Percentiles rank a stretch among this genome's conserved stretches.
Evolutionary conservation across 2,888 invertebrate species (phyloP).

Genomic region (Napeogenes inachia): DNA sequence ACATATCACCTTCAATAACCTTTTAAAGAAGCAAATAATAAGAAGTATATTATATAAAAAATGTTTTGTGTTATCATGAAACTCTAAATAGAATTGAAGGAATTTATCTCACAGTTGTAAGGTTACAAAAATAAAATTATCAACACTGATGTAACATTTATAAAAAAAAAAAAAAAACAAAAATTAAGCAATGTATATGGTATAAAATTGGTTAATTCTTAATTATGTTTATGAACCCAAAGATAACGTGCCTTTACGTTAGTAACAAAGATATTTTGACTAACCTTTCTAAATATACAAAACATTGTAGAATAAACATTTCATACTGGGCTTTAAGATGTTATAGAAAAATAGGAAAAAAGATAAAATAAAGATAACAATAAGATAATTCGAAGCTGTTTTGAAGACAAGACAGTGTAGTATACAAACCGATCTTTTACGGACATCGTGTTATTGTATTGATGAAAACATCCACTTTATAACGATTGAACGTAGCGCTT

Average conservation of each 20-base stretch:
- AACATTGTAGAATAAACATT: slow-evolving; percentile 50
- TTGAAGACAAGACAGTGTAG: slow-evolving; percentile 33
- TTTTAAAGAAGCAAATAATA: not conserved
- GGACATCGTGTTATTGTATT: slow-evolving; percentile 40
- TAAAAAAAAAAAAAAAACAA: not conserved
- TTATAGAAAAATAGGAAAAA: slow-evolving; percentile 51
- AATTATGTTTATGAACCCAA: too few relatives aligned
- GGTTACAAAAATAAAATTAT: slow-evolving; percentile 49
- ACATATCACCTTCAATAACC: not conserved
- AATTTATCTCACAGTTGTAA: slow-evolving; percentile 28
- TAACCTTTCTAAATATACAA: slow-evolving; percentile 66
- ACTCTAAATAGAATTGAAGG: slow-evolving; percentile 6
- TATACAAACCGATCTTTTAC: slow-evolving; percentile 35
- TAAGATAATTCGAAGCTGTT: slow-evolving; percentile 58
- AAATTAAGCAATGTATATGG: not conserved
- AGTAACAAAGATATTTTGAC: slow-evolving; percentile 35
- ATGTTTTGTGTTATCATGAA: slow-evolving; percentile 5
- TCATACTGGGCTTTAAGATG: slow-evolving; percentile 38
- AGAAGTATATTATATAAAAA: slow-evolving; percentile 14
- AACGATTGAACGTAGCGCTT: slow-evolving; percentile 5
- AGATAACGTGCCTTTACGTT: slow-evolving; percentile 19
- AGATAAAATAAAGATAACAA: slow-evolving; percentile 66
- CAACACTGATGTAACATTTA: slow-evolving; percentile 34
- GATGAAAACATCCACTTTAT: slow-evolving; percentile 22
- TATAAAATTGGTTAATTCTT: slow-evolving; percentile 6